phyloP scores from a whole-genome alignment of 2,113 vertebrate genomes.

The Verasper variegatus region DNA sequence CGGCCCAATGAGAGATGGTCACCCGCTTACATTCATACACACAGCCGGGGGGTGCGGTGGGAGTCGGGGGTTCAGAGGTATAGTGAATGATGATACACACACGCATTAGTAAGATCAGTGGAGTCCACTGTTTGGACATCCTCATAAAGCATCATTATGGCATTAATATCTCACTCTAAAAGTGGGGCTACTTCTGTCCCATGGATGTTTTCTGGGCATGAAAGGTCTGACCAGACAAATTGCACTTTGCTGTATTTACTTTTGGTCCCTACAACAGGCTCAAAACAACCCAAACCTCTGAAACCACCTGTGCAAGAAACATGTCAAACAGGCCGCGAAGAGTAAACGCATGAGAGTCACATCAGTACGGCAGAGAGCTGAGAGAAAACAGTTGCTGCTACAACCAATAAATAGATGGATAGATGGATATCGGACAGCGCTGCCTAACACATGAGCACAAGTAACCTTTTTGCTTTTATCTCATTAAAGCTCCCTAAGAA shows the following conservation, averaged over 20 bases:
- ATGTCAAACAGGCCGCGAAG: neutral
- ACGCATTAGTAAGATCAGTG: neutral
- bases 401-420: too few relatives aligned
- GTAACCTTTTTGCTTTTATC: too few relatives aligned
- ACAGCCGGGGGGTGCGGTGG: neutral
- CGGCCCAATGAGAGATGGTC: constrained; percentile 47
- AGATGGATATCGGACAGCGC: too few relatives aligned
- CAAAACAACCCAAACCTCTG: neutral
- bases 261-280: neutral
- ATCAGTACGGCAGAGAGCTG: too few relatives aligned
- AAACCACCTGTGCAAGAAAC: too few relatives aligned
- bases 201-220: neutral
- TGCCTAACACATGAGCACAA: too few relatives aligned
- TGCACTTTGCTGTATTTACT: neutral
- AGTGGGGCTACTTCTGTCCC: too few relatives aligned
- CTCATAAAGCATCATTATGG: too few relatives aligned
- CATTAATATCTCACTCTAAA: too few relatives aligned
- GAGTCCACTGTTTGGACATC: too few relatives aligned
- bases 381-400: too few relatives aligned
- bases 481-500: too few relatives aligned
- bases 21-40: constrained; percentile 30
- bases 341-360: neutral
- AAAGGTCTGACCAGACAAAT: neutral
- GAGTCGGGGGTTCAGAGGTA: neutral
- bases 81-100: constrained; percentile 57